Base-by-base conservation (phyloP, 2,113 vertebrate species). In the Nyctibius bracteatus region DNA sequence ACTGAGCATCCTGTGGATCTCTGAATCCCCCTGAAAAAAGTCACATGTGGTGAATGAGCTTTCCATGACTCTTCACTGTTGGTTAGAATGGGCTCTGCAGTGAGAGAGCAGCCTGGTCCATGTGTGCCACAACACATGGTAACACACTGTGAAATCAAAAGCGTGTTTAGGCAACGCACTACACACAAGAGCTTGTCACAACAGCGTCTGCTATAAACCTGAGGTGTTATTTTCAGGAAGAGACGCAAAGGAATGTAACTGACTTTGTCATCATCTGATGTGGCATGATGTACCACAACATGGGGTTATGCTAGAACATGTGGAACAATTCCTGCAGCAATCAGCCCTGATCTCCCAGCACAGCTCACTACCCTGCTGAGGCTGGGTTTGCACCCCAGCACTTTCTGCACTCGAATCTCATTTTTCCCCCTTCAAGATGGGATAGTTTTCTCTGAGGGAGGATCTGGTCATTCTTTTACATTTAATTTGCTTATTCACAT, bases 371-470 rank as follows among this genome's bases (percentile, higher is more conserved):
- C 5, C 27, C 31, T 72, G 27, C 43, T 62, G 47, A 35, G 11
- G 20, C 46, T 79, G 46, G 16, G 8, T 52, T 84, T 62, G 31
- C 23, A 31, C 2, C 3, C 8, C 73, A 51, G 30, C 0, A 0
- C 20, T 43, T 63, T 91, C 46, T 79, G 33, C 14, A 10, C 33
- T 73, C 25, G 28, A 37, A n/a, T 51, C 39, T 47, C 51, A 47
- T 71, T 93, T 39, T 74, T 62, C 0, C 18, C 14, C 3, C 3
- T 66, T 72, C 24, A 27, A 24, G 12, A 5, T 0, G 0, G 6
- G 10, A 15, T 7, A 25, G 5, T 74, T 91, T 82, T 35, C 46
- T 54, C 14, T 52, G n/a, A 63, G 24, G 22, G 14, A 58, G 1
- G 12, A 80, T 44, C 21, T 75, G 24, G 28, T 41, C 16, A 49